Base-by-base conservation (phyloP, 92 coral and sea anemone genomes). In the Actinostola sp. region DNA sequence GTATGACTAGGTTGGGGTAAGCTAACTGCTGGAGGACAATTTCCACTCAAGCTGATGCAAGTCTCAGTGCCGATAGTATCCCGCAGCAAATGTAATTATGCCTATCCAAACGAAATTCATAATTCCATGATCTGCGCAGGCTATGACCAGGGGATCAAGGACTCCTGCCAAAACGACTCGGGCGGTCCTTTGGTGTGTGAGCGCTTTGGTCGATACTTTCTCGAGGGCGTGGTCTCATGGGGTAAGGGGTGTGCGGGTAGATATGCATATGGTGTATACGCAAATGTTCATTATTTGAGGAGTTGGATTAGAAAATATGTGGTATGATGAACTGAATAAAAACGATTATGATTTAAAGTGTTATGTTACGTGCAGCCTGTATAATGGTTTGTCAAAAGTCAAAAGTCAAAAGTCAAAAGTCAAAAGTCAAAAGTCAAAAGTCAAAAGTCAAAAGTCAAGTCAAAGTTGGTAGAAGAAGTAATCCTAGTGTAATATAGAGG, bases 211-310 rank as follows among this genome's bases (percentile, higher is more conserved):
- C 3, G 74, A 26, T 68, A 24, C 62, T 68, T 50, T 32, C 49
- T 68, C 8, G 74, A 68, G 61, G 73, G 74, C 23, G 74, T 68
- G 29, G 74, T 68, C 28, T 68, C 74, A 6, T 68, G 74, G 74
- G 74, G 74, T 33, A 42, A 68, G 14, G 74, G 74, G 28, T 68
- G 74, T 51, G 74, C 61, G 0, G 57, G 13, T 13, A 11, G 21
- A 32, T 19, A 20, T 1, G 51, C 31, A 26, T 68, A 68, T 36
- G 74, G 74, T 7, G 74, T 68, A 30, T 68, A 68, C 11, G 62
- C 61, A 5, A 68, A 34, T 29, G 74, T 68, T 0, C 61, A 62
- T 16, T 68, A 39, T 19, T 51, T 68, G 32, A 68, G 31, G 19
- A 34, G 29, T 31, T 68, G 74, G 74, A 68, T 68, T 20, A 27